Percentiles rank a stretch among this genome's conserved stretches.
phyloP scores from a whole-genome alignment of 1,140 invertebrate species.

The Lordiphosa clarofinis region DNA sequence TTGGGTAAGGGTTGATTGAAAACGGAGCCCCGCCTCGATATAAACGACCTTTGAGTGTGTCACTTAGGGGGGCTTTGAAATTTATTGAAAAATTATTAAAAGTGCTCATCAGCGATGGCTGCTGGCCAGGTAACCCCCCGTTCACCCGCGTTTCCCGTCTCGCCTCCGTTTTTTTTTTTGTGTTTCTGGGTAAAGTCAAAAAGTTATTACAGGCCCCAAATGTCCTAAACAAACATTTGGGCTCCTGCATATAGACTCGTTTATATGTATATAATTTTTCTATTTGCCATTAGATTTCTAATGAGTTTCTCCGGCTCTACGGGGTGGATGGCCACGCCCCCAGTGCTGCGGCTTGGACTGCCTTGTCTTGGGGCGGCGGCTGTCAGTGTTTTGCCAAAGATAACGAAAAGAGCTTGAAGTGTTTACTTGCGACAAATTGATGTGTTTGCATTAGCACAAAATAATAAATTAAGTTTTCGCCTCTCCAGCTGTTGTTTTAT shows the following conservation, averaged over 20 bases:
- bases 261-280: conserved; percentile 37
- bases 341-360: background rate
- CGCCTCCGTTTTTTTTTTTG: conserved; percentile 11
- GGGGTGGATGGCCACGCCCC: background rate
- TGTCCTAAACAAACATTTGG: conserved; percentile 68
- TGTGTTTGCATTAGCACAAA: conserved; percentile 69
- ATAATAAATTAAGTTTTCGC: conserved; percentile 70
- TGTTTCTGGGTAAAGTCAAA: conserved; percentile 11
- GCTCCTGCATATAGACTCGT: conserved; percentile 36
- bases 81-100: conserved; percentile 74
- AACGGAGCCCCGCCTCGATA: conserved; percentile 50
- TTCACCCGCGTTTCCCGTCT: background rate
- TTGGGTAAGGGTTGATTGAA: conserved; percentile 57
- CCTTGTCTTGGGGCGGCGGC: conserved; percentile 4
- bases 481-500: conserved; percentile 2
- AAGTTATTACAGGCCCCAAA: conserved; percentile 37
- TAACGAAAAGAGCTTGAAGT: conserved; percentile 73
- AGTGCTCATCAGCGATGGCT: conserved; percentile 14
- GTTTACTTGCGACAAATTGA: conserved; percentile 76
- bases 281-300: conserved; percentile 73
- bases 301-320: conserved; percentile 47
- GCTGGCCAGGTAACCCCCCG: conserved; percentile 9
- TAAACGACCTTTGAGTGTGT: conserved; percentile 24
- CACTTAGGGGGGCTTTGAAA: conserved; percentile 37
- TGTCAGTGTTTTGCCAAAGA: conserved; percentile 62